These are phyloP conservation scores for Danio choprae DNA, from an alignment of 2,797 vertebrate genomes.

Conservation along the genomic window DNA sequence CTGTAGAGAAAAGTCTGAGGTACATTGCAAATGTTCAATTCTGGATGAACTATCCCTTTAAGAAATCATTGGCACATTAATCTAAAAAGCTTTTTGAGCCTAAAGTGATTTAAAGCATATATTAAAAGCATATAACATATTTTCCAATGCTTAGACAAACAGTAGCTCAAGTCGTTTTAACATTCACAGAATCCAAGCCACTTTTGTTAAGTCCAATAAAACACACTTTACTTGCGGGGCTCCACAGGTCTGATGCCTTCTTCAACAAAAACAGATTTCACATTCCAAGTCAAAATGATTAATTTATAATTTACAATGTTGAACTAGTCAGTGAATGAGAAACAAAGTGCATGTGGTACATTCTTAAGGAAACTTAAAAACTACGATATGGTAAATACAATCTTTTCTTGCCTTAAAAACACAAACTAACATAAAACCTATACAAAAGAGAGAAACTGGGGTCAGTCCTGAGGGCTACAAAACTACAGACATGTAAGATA, in stretches of 20 bases:
- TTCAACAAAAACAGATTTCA: constrained; percentile 71
- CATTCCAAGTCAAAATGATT: constrained; percentile 74
- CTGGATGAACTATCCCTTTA: neutral
- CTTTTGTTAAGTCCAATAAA: constrained; percentile 47
- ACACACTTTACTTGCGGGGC: constrained; percentile 53
- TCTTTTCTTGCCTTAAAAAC: constrained; percentile 23
- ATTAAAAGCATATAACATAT: constrained; percentile 28
- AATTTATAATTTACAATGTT: constrained; percentile 48
- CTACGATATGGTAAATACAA: constrained; percentile 13
- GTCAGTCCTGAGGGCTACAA: constrained; percentile 76
- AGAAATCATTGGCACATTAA: neutral
- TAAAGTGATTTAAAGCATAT: neutral
- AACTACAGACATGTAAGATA: constrained; percentile 59
- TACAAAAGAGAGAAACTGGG: constrained; percentile 13
- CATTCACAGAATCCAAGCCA: constrained; percentile 53
- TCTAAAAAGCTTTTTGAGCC: constrained; percentile 13
- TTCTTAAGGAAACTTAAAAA: constrained; percentile 32
- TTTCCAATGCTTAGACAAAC: constrained; percentile 47
- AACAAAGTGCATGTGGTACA: constrained; percentile 70
- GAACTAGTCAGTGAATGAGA: constrained; percentile 68
- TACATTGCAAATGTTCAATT: too few relatives aligned
- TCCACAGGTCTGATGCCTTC: constrained; percentile 53
- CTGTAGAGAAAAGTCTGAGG: too few relatives aligned
- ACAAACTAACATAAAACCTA: constrained; percentile 44
- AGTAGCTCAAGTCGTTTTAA: constrained; percentile 56